Evolutionary conservation across 2,113 vertebrate species (phyloP), one percentile per base, ranked within the genome.

Genomic region (Ginglymostoma cirratum): DNA sequence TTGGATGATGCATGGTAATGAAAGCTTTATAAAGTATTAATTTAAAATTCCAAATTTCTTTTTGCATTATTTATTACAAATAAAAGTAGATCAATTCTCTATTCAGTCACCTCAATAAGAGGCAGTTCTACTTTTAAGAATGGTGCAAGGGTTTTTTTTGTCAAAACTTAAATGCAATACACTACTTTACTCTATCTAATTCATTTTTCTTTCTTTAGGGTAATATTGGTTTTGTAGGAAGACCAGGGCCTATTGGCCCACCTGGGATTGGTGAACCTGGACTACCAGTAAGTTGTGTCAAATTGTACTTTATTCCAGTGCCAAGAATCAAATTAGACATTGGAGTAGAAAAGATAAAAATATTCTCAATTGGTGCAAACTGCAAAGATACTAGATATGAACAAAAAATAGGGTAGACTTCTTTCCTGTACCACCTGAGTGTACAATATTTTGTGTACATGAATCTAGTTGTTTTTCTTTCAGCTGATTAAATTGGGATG

Each of bases 261-360:
- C 97, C 97, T 0, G 99, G 99, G 89, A 78, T 98, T 95, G 99
- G 99, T 96, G 98, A 99, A 97, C 97, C 97, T 61, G 99, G 99
- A 96, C 96, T 96, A 95, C 97, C 96, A 97, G 99, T 99, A 97
- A 97, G 98, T 98, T 96, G 23, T 24, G 23, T 72, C 80, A 42
- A 83, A 66, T 66, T 34, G n/a, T 8, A n/a, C 66, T 38, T 93
- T n/a, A 67, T 65, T n/a, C 34, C n/a, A 5, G 8, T 66, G 61
- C 19, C 89, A n/a, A 65, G 38, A 19, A 66, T 67, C 38, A 23
- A 66, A n/a, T 38, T 65, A 67, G 89, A n/a, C 34, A 6, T 30
- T 93, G 38, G n/a, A n/a, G n/a, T n/a, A 66, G 5, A 67, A 10
- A 23, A 30, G 67, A 48, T 69, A 67, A 89, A 90, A 76, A 92